Base-by-base conservation (phyloP, 1,140 invertebrate species). In the Theocolax elegans region DNA sequence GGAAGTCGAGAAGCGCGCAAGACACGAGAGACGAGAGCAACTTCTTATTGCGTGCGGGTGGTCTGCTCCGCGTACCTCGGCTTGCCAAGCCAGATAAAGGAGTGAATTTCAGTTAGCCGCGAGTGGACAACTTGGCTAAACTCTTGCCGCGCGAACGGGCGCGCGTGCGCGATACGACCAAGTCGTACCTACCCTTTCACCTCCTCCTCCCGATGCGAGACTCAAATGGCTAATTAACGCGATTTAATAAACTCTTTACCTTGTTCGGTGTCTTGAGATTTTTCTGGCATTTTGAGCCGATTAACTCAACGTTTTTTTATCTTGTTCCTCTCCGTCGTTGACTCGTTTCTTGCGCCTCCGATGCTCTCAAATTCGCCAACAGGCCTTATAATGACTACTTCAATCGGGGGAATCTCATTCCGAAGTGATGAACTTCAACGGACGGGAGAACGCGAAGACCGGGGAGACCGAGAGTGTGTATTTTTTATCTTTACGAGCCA, bases 41-140 rank as follows among this genome's bases (percentile, higher is more conserved):
- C n/a, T n/a, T 76, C 73, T 74, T 74, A 74, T 77, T 80, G 76
- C 80, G 75, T 74, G 79, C 79, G 82, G 81, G 82, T 83, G 82
- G 81, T 82, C 82, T 35, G n/a, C n/a, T n/a, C n/a, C n/a, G n/a
- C n/a, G n/a, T n/a, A n/a, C n/a, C 76, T 77, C 79, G 74, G 17
- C 31, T 35, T 35, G 46, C 29, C 19, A 19, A 25, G 38, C n/a
- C n/a, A n/a, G n/a, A n/a, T n/a, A n/a, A n/a, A n/a, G n/a, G n/a
- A n/a, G n/a, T n/a, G n/a, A n/a, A n/a, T n/a, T n/a, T n/a, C n/a
- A n/a, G n/a, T n/a, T n/a, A n/a, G n/a, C n/a, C n/a, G n/a, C n/a
- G n/a, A n/a, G n/a, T n/a, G n/a, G n/a, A n/a, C n/a, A n/a, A n/a
- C n/a, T n/a, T n/a, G n/a, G n/a, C n/a, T n/a, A n/a, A n/a, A n/a